phyloP scores from a whole-genome alignment of 2,888 invertebrate genomes.

The Ferdinandea cuprea region DNA sequence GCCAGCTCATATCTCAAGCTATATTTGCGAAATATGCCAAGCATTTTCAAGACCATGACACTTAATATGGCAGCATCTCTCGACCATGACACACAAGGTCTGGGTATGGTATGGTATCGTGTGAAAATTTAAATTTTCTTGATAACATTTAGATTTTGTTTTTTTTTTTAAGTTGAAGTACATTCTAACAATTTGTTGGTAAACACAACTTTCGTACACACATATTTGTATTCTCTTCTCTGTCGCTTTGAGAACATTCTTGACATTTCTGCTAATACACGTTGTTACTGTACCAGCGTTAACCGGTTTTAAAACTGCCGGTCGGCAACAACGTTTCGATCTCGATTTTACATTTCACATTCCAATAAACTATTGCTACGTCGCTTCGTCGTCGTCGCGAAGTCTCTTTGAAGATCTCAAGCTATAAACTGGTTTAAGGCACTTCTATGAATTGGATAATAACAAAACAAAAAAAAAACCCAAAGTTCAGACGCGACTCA shows the following conservation, averaged over 20 bases:
- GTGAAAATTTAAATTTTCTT: conserved; percentile 46
- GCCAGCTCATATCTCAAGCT: conserved; percentile 66
- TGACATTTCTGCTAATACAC: conserved; percentile 27
- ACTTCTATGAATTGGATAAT: conserved; percentile 52
- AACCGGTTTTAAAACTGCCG: conserved; percentile 60
- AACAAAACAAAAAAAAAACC: conserved; percentile 11
- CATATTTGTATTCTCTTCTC: not conserved
- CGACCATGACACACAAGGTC: conserved; percentile 56
- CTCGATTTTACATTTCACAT: conserved; percentile 61
- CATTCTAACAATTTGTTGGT: not conserved
- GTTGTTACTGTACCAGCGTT: conserved; percentile 17
- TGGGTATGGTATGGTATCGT: conserved; percentile 39
- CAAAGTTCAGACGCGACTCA: conserved; percentile 7
- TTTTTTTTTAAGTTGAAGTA: not conserved
- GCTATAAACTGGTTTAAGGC: conserved; percentile 59
- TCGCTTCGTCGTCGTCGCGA: conserved; percentile 41
- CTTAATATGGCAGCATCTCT: conserved; percentile 21
- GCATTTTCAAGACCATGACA: conserved; percentile 56
- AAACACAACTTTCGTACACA: not conserved
- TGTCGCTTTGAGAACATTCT: conserved; percentile 7
- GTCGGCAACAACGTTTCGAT: conserved; percentile 65
- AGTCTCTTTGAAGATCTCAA: conserved; percentile 58
- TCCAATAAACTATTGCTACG: conserved; percentile 16
- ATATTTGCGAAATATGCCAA: conserved; percentile 60
- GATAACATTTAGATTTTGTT: not conserved